Percentiles rank a stretch among this genome's conserved stretches.
These are phyloP conservation scores for Pachyseris speciosa DNA, from an alignment of 64 coral and sea anemone species.

Conservation along the genomic window DNA sequence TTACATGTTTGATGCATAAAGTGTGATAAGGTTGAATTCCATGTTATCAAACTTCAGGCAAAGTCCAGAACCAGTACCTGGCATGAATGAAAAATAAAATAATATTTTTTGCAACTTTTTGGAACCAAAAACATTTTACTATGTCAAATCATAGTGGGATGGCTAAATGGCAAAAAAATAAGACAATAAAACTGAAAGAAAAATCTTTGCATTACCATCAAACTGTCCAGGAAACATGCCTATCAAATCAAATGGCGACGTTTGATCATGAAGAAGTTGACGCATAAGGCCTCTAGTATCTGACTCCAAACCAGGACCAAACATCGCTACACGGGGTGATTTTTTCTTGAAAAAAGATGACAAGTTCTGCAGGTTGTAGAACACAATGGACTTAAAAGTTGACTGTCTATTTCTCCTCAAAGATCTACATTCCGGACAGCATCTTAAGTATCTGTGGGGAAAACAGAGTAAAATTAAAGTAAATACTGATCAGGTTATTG, in stretches of 20 bases:
- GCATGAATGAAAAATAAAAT: not conserved
- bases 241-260: slow-evolving; percentile 83
- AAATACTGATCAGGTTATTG: not conserved
- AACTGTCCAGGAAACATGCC: slow-evolving; percentile 93
- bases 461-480: not conserved
- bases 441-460: slow-evolving; percentile 81
- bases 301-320: slow-evolving; percentile 95
- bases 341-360: slow-evolving; percentile 63
- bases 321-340: slow-evolving; percentile 87
- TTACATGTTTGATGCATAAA: slow-evolving; percentile 94
- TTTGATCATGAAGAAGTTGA: slow-evolving; percentile 79
- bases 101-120: no score
- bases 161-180: not conserved
- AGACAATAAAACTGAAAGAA: not conserved
- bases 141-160: not conserved
- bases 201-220: slow-evolving; percentile 68
- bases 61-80: slow-evolving; percentile 93
- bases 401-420: slow-evolving; percentile 44
- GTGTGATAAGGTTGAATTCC: slow-evolving; percentile 94
- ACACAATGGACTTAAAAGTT: slow-evolving; percentile 72
- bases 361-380: slow-evolving; percentile 81
- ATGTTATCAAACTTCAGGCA: slow-evolving; percentile 81
- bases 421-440: slow-evolving; percentile 77
- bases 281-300: slow-evolving; percentile 78
- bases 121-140: not conserved